Conservation (phyloP, 2,797 vertebrate genomes). For the Typhlichthys eigenmanni region DNA sequence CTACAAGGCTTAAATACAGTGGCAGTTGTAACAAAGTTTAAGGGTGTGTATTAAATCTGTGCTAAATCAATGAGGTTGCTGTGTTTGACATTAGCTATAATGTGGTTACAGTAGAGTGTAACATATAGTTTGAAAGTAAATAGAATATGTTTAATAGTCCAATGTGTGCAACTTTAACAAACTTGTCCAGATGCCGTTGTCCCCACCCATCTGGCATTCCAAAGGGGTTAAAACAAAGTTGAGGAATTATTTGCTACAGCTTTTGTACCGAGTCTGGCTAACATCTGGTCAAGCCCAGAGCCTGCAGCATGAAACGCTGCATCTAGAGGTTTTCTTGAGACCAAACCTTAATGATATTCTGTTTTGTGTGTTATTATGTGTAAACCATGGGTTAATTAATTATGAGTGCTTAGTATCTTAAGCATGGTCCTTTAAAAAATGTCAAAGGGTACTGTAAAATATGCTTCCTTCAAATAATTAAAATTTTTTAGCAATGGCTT, state of each 20-base stretch:
- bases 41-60: not conserved
- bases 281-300: conserved; percentile 5
- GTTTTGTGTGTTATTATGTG: too few species aligned
- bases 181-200: not conserved
- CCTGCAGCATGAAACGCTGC: not conserved
- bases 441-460: too few species aligned
- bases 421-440: too few species aligned
- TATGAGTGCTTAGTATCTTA: too few species aligned
- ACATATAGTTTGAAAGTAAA: too few species aligned
- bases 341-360: too few species aligned
- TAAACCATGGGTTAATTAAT: too few species aligned
- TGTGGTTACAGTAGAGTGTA: too few species aligned
- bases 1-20: not conserved
- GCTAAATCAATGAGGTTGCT: not conserved
- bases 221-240: not conserved
- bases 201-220: not conserved
- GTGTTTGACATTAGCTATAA: not conserved
- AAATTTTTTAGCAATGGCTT: too few species aligned
- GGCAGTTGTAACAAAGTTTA: not conserved
- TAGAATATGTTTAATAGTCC: not conserved
- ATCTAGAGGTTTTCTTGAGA: not conserved
- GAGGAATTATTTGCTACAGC: not conserved
- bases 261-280: conserved; percentile 1
- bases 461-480: too few species aligned
- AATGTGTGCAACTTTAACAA: not conserved